Percentiles rank a stretch among this genome's conserved stretches.
Conservation (phyloP, 2,888 invertebrate species). For the Andrena trimmerana region DNA sequence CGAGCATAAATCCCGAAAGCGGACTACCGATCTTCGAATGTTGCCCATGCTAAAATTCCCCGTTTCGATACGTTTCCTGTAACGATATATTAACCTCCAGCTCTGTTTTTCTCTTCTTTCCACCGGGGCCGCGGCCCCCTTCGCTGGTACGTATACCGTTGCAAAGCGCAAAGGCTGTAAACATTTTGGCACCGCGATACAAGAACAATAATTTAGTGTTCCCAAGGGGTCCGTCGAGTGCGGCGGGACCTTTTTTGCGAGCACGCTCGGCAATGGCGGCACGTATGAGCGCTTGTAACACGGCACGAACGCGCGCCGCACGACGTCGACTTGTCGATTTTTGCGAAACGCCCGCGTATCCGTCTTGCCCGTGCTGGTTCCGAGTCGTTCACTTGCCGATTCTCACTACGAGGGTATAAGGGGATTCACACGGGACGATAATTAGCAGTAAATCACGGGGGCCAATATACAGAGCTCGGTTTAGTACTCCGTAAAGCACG, state of each 20-base stretch:
- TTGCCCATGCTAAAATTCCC: not conserved
- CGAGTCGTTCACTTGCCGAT: conserved; percentile 73
- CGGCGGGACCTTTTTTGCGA: conserved; percentile 63
- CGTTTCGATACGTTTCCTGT: conserved; percentile 31
- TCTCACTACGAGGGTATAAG: conserved; percentile 68
- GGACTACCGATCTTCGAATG: not conserved
- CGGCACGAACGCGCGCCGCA: conserved; percentile 68
- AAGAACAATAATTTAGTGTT: conserved; percentile 79
- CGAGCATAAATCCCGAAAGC: not conserved
- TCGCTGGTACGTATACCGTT: conserved; percentile 47
- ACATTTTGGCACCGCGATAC: conserved; percentile 81
- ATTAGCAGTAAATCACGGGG: conserved; percentile 74
- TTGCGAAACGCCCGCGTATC: conserved; percentile 64
- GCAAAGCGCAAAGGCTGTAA: conserved; percentile 72
- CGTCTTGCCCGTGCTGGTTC: conserved; percentile 48
- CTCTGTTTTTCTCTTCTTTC: conserved; percentile 45
- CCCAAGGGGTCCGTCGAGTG: conserved; percentile 64
- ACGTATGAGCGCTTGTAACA: conserved; percentile 65
- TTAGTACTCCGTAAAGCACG: conserved; percentile 65
- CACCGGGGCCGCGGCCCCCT: conserved; percentile 5
- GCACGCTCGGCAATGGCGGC: conserved; percentile 42
- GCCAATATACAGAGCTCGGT: conserved; percentile 60
- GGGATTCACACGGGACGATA: conserved; percentile 67
- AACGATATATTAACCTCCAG: conserved; percentile 23
- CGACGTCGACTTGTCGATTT: conserved; percentile 76